A percentile compares a stretch with the other conserved stretches of the same genome.
These are phyloP conservation scores for Fregata magnificens DNA, from an alignment of 2,113 vertebrate genomes.

Conservation along the genomic window DNA sequence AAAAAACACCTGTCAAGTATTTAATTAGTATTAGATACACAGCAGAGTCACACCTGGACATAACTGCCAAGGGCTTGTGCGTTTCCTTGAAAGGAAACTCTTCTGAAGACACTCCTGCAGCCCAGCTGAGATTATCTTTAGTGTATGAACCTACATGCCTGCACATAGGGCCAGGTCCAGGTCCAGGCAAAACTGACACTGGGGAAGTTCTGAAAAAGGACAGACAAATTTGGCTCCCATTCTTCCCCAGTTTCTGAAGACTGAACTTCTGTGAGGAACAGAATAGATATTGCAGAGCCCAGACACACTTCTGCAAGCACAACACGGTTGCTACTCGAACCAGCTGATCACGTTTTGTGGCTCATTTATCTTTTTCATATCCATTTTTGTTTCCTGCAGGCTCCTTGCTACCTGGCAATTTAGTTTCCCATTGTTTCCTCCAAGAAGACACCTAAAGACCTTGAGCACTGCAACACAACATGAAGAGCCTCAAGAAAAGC, in stretches of 20 bases:
- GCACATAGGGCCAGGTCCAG: neutral
- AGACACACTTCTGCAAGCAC: neutral
- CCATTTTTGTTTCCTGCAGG: neutral
- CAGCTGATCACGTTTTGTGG: fast-evolving
- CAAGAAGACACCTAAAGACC: neutral
- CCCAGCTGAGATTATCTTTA: fast-evolving
- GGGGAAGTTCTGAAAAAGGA: neutral
- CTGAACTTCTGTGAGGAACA: neutral
- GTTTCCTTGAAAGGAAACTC: neutral
- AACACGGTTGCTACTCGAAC: fast-evolving
- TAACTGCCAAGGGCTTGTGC: neutral
- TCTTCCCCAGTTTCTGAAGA: neutral
- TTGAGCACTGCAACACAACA: neutral
- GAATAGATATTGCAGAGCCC: neutral
- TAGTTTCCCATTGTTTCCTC: neutral
- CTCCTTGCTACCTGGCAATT: neutral
- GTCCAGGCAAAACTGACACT: neutral
- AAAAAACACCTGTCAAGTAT: conserved; percentile 3
- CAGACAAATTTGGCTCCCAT: neutral
- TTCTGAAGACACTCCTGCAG: neutral
- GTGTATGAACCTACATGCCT: neutral
- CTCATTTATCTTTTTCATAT: neutral
- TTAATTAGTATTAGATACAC: neutral
- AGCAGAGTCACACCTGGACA: neutral
- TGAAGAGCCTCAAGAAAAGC: neutral